Base-by-base conservation (phyloP, 1,140 invertebrate species). In the Ruditapes philippinarum region DNA sequence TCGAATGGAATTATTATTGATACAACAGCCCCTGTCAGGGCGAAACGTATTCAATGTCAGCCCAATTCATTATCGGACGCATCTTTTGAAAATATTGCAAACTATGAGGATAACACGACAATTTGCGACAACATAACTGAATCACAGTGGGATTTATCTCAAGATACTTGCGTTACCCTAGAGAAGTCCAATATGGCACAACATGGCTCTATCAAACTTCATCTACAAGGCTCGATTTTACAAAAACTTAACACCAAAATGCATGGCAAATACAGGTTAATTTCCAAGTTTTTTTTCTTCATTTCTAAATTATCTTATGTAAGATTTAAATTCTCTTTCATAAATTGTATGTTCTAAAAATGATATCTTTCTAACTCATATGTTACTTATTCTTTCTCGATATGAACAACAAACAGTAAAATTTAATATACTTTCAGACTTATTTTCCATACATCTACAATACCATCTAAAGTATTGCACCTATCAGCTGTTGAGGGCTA, bases 401-500 rank as follows among this genome's bases (percentile, higher is more conserved):
- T n/a, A n/a, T n/a, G n/a, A n/a, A n/a, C n/a, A n/a, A n/a, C n/a
- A n/a, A n/a, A n/a, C n/a, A n/a, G n/a, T n/a, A n/a, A n/a, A n/a
- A n/a, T n/a, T n/a, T n/a, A n/a, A n/a, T n/a, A n/a, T n/a, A n/a
- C n/a, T n/a, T n/a, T n/a, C 49, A 45, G 57, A 28, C 28, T 92
- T 3, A 78, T 28, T 0, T 92, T 92, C 62, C 88, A 87, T 38
- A 90, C 87, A 17, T 89, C 85, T n/a, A 79, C 90, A 38, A 33
- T 92, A n/a, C 57, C 89, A 17, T 70, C 81, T 38, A 45, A 25
- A 28, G 40, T 40, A 7, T 76, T 89, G 2, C 68, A 49, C 36
- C n/a, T 90, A n/a, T 84, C 89, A n/a, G 89, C 81, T 31, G 82
- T 89, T 51, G 91, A 92, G 70, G 91, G 91, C 0, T 90, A 83